These are phyloP conservation scores for Pipa parva DNA, from an alignment of 2,113 vertebrate genomes.

Conservation along the genomic window DNA sequence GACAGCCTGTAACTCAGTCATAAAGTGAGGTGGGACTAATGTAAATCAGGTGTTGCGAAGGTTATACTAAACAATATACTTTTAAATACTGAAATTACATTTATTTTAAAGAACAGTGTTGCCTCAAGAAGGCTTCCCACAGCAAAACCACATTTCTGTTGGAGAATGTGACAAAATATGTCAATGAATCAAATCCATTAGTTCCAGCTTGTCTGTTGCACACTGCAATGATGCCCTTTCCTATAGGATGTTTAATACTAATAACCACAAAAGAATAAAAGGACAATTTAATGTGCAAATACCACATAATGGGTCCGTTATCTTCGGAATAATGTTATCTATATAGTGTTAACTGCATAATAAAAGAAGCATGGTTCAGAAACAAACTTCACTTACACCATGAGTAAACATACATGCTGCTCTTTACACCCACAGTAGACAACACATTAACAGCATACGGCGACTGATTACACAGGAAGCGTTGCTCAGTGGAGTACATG, in stretches of 20 bases:
- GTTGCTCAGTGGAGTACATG: constrained; percentile 69
- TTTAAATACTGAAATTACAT: no score
- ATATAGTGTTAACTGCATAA: constrained; percentile 51
- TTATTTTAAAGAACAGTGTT: no score
- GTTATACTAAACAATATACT: no score
- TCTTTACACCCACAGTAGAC: constrained; percentile 49
- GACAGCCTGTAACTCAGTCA: no score
- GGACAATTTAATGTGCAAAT: constrained; percentile 51
- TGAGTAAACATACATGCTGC: constrained; percentile 60
- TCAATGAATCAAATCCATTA: background rate
- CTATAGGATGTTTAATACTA: no score
- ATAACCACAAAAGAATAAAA: no score
- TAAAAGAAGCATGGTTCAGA: constrained; percentile 52
- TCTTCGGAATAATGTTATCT: constrained; percentile 52
- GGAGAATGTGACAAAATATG: background rate
- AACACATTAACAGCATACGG: constrained; percentile 54
- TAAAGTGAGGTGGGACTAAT: no score
- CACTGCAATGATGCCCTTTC: no score
- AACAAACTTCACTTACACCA: constrained; percentile 52
- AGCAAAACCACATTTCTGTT: no score
- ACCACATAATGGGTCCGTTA: constrained; percentile 57
- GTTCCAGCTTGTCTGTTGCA: constrained; percentile 1
- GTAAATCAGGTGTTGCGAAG: no score
- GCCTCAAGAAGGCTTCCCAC: no score
- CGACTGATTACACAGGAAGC: constrained; percentile 52